Evolutionary conservation across 2,113 vertebrate genomes (phyloP).

Genomic region (Nannobrachium achirus): DNA sequence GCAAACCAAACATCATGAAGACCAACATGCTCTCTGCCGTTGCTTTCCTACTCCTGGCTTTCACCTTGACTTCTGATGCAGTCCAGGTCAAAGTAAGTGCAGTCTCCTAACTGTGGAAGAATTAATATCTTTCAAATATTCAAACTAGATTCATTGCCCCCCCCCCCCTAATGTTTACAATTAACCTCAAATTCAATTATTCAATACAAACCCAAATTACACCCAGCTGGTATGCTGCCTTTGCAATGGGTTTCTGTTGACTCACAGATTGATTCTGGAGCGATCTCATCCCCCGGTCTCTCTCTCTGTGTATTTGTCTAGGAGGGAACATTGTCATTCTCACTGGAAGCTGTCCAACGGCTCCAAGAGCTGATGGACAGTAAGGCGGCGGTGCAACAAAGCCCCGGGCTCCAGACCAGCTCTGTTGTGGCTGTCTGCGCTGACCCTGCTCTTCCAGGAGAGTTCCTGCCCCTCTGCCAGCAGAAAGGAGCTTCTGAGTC

Average conservation of each 20-base stretch:
- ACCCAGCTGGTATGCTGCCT: no score
- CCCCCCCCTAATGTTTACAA: no score
- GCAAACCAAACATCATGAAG: conserved; percentile 68
- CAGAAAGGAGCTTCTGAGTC: conserved; percentile 62
- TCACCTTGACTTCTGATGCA: conserved; percentile 65
- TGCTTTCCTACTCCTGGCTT: conserved; percentile 59
- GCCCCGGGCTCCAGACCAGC: conserved; percentile 7
- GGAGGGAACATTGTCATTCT: conserved; percentile 83
- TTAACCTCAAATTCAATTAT: no score
- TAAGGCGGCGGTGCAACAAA: conserved; percentile 2
- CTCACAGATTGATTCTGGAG: no score
- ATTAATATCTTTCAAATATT: background rate
- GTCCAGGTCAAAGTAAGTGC: conserved; percentile 76
- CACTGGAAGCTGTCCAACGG: conserved; percentile 81
- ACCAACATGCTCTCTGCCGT: conserved; percentile 42
- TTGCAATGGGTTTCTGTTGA: no score
- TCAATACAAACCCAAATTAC: no score
- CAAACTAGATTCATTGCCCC: no score
- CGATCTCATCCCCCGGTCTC: background rate
- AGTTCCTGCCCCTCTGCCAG: conserved; percentile 78
- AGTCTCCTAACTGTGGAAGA: background rate
- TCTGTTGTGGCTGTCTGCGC: conserved; percentile 57
- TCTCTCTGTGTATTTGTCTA: conserved; percentile 40
- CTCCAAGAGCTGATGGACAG: conserved; percentile 74
- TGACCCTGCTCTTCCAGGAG: conserved; percentile 75